Percentiles rank a stretch among this genome's conserved stretches.
Conservation (phyloP, 2,113 vertebrate genomes). For the Seriola rivoliana region DNA sequence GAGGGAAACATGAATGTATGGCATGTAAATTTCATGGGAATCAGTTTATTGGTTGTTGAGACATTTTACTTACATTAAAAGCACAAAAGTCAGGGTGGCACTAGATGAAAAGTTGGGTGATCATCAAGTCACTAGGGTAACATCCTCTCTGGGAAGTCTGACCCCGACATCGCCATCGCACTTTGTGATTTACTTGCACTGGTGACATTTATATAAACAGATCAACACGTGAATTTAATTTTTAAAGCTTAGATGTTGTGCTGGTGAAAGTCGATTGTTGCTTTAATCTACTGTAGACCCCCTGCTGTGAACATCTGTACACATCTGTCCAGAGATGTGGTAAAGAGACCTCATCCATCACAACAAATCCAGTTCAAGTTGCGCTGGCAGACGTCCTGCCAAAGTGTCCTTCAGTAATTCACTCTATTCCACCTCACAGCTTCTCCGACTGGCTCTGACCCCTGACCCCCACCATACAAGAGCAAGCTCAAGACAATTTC, state of each 20-base stretch:
- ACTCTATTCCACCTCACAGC: neutral
- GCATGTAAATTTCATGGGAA: neutral
- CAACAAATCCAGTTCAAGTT: neutral
- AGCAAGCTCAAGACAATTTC: neutral
- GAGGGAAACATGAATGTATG: neutral
- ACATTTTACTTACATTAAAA: neutral
- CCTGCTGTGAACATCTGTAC: conserved; percentile 22
- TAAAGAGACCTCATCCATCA: neutral
- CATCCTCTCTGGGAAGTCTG: neutral
- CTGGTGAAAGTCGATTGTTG: neutral
- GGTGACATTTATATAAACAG: conserved; percentile 8
- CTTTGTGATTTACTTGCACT: neutral
- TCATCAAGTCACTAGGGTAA: neutral
- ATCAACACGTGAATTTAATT: neutral
- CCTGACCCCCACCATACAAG: neutral
- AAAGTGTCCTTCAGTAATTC: neutral
- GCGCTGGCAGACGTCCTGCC: neutral
- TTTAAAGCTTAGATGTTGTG: neutral
- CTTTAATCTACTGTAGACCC: conserved; percentile 40
- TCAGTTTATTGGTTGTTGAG: neutral
- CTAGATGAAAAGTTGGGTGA: neutral
- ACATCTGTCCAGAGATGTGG: neutral
- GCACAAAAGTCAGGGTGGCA: neutral
- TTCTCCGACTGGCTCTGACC: neutral
- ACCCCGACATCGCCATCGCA: neutral